Evolutionary conservation across 2,888 invertebrate genomes (phyloP).

Genomic region (Scaptomyza cyrtandrae): DNA sequence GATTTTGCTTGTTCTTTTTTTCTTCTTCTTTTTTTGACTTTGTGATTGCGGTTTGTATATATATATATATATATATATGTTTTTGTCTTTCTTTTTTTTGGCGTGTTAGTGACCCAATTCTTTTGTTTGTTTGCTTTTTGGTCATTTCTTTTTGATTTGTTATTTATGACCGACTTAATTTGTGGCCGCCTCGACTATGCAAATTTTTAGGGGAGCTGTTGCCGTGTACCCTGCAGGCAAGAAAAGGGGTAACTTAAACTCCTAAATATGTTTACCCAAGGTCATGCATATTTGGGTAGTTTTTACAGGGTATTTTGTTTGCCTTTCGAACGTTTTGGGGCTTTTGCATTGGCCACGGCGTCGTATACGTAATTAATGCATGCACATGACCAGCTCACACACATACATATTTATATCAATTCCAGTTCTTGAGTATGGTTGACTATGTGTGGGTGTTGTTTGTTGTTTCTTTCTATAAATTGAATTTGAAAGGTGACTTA

Average conservation of each 20-base stretch:
- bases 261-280: too few species aligned
- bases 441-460: constrained; percentile 47
- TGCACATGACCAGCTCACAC: constrained; percentile 56
- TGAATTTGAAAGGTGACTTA: constrained; percentile 75
- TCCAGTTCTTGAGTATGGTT: constrained; percentile 56
- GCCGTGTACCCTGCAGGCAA: constrained; percentile 4
- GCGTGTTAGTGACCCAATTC: constrained; percentile 77
- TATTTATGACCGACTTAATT: constrained; percentile 77
- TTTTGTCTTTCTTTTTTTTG: constrained; percentile 44
- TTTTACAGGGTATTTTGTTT: constrained; percentile 19
- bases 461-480: constrained; percentile 48
- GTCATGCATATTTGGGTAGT: too few species aligned
- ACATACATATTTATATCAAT: constrained; percentile 65
- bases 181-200: constrained; percentile 69
- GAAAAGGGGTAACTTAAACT: too few species aligned
- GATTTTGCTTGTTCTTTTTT: constrained; percentile 44
- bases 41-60: constrained; percentile 20
- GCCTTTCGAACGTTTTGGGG: constrained; percentile 15
- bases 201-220: constrained; percentile 41
- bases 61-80: neutral
- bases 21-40: constrained; percentile 14
- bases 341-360: constrained; percentile 64
- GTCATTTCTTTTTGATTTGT: constrained; percentile 78
- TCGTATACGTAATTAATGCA: constrained; percentile 79
- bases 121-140: constrained; percentile 64